Evolutionary conservation across 2,888 invertebrate genomes (phyloP).

Genomic region (Agonopterix arenella): DNA sequence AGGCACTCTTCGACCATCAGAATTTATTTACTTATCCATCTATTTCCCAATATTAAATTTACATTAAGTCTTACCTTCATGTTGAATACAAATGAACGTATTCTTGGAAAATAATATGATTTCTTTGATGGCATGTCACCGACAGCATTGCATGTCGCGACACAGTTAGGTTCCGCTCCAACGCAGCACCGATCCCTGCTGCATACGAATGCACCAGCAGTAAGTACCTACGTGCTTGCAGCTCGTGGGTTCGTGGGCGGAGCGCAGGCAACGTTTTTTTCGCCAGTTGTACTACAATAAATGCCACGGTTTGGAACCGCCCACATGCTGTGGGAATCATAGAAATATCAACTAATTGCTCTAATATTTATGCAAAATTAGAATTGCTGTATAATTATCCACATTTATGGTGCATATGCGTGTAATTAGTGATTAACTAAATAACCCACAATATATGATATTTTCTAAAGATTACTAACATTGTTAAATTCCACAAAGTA

Average conservation of each 20-base stretch:
- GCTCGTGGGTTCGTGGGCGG: conserved; percentile 30
- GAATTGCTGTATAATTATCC: conserved; percentile 1
- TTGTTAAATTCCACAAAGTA: too few relatives aligned
- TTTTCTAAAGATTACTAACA: too few relatives aligned
- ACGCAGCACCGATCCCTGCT: conserved; percentile 7
- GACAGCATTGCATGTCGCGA: conserved; percentile 38
- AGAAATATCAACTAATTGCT: conserved; percentile 25
- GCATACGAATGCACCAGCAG: conserved; percentile 24
- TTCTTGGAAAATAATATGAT: conserved; percentile 2
- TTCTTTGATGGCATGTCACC: conserved; percentile 12
- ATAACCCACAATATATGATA: too few relatives aligned
- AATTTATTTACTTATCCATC: too few relatives aligned
- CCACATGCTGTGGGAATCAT: conserved; percentile 31
- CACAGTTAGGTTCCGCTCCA: conserved; percentile 41
- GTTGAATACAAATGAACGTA: neutral
- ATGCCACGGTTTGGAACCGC: conserved; percentile 38
- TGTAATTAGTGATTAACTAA: conserved; percentile 3
- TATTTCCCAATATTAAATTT: too few relatives aligned
- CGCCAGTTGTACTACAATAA: conserved; percentile 42
- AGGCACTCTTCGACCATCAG: too few relatives aligned
- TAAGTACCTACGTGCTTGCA: neutral
- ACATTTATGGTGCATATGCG: conserved; percentile 8
- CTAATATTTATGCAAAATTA: conserved; percentile 24
- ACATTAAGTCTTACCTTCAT: too few relatives aligned
- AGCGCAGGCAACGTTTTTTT: conserved; percentile 35